Evolutionary conservation across 1,140 invertebrate species (phyloP), one percentile per base, ranked within the genome.

Genomic region (Meloidogyne hapla): DNA sequence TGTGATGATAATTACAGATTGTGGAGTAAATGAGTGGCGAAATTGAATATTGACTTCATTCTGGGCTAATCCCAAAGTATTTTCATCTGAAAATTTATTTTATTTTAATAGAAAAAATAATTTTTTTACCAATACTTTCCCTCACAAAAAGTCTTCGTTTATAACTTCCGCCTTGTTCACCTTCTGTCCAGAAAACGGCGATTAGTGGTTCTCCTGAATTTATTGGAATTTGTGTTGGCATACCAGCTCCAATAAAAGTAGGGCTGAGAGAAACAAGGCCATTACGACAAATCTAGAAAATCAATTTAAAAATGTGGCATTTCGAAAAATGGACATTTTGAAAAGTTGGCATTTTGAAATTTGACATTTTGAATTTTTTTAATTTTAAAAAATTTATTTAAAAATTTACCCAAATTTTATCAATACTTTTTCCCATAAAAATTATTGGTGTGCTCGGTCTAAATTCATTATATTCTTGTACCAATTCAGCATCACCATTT

Each of bases 1-100:
- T 18, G 82, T 83, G 23, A 83, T 71, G 21, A 83, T 80, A 15
- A 84, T 18, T 9, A 83, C 80, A 6, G 82, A 83, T 23, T 65
- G 69, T 10, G 83, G 73, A 23, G 79, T 74, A 66, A 84, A 83
- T 38, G 80, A 79, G 26, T 84, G 83, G 8, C 81, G 77, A 38
- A 81, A 83, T 66, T 83, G 82, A 69, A 84, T 84, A 45, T 84
- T 84, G 15, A 83, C 82, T 75, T 83, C 82, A 65, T 66, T 83
- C 71, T 81, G 80, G 10, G 80, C 82, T 33, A 83, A 18, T 63
- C 70, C 69, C 28, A 83, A 66, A 23, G 85, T 77, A 10, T 63
- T 77, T 25, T 79, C 40, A 15, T 83, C 81, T 81, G 25, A 69
- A 74, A 9, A 40, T 15, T 25, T 33, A 77, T 26, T 28, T 13